phyloP scores from a whole-genome alignment of 2,797 vertebrate genomes.

The Diceros bicornis region DNA sequence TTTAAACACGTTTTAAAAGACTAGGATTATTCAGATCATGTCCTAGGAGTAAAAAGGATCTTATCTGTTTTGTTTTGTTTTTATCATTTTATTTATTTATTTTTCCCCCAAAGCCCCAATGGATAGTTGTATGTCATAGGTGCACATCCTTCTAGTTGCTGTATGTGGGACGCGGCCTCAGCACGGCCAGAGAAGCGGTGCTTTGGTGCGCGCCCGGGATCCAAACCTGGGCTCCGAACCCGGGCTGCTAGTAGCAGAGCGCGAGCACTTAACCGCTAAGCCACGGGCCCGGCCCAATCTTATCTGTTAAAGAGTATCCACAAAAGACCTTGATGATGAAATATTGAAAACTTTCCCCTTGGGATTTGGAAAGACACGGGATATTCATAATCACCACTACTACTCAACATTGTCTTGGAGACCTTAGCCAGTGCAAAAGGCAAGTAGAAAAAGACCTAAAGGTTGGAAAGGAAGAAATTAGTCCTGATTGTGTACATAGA shows the following conservation, averaged over 20 bases:
- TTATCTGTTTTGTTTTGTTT: neutral
- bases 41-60: slow-evolving; percentile 70
- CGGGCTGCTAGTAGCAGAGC: too few species aligned
- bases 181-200: too few species aligned
- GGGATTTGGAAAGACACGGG: neutral
- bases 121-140: too few species aligned
- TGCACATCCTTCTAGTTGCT: too few species aligned
- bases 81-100: too few species aligned
- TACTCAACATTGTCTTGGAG: neutral
- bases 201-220: too few species aligned
- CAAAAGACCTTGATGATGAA: slow-evolving; percentile 23
- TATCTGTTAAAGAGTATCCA: slow-evolving; percentile 53
- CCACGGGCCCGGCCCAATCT: neutral
- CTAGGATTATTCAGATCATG: slow-evolving; percentile 66
- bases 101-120: too few species aligned
- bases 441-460: neutral
- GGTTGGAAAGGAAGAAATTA: neutral
- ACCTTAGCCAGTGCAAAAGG: neutral
- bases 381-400: neutral
- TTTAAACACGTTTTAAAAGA: slow-evolving; percentile 60
- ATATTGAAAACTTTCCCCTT: neutral
- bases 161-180: too few species aligned
- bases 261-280: too few species aligned
- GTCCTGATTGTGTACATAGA: neutral
- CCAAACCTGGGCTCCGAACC: too few species aligned